Conservation (phyloP, 2,113 vertebrate genomes). For the Pteropus alecto region DNA sequence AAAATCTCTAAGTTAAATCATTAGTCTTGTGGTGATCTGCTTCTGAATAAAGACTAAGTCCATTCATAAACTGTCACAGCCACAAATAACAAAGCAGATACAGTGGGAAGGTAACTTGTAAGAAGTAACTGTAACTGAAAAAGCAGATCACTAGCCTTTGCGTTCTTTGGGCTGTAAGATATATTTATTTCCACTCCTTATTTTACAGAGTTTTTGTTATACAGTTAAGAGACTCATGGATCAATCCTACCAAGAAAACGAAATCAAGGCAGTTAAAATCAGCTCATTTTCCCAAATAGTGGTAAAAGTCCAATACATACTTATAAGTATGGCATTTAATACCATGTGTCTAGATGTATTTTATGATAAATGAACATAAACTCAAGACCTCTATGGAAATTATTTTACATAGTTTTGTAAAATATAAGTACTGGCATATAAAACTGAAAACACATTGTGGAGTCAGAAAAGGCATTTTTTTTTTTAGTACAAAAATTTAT, state of each 20-base stretch:
- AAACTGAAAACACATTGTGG: background rate
- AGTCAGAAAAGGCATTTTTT: background rate
- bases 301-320: background rate
- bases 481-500: background rate
- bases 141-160: background rate
- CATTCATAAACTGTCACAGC: conserved; percentile 20
- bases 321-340: too few species aligned
- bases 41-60: conserved; percentile 18
- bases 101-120: background rate
- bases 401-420: background rate
- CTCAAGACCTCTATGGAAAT: too few species aligned
- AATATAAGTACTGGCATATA: background rate
- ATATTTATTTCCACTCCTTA: background rate
- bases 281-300: background rate
- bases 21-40: background rate
- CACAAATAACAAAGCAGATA: background rate
- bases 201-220: background rate
- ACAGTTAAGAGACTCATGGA: background rate
- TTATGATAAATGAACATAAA: too few species aligned
- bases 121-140: conserved; percentile 34
- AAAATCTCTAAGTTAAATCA: conserved; percentile 36
- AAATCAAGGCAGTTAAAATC: background rate
- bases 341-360: too few species aligned
- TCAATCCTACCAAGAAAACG: background rate
- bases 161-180: background rate